Percentiles rank a stretch among this genome's conserved stretches.
These are phyloP conservation scores for Scaeva pyrastri DNA, from an alignment of 2,888 invertebrate genomes.

Conservation along the genomic window DNA sequence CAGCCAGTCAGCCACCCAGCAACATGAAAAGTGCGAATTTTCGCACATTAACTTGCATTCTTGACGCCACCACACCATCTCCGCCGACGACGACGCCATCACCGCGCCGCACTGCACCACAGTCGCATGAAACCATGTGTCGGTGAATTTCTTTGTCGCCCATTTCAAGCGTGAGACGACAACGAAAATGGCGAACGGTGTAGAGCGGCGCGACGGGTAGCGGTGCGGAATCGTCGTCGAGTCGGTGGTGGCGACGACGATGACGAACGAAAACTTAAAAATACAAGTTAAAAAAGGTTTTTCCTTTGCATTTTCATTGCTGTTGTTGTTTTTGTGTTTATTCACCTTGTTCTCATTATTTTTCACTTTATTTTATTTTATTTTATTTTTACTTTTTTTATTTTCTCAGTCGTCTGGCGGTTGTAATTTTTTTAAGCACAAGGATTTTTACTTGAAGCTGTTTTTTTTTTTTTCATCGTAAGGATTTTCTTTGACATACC, in stretches of 20 bases:
- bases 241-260: background rate
- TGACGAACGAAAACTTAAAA: slow-evolving; percentile 48
- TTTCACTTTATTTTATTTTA: slow-evolving; percentile 29
- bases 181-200: no score
- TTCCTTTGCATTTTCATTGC: background rate
- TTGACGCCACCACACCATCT: slow-evolving; percentile 12
- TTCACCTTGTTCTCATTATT: slow-evolving; percentile 28
- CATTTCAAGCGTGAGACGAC: slow-evolving; percentile 46
- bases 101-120: background rate
- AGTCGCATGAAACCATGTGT: slow-evolving; percentile 13
- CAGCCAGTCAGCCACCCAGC: slow-evolving; percentile 2
- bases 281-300: slow-evolving; percentile 15
- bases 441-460: slow-evolving; percentile 41
- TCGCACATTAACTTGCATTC: slow-evolving; percentile 70
- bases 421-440: slow-evolving; percentile 10
- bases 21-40: slow-evolving; percentile 64
- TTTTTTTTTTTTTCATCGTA: slow-evolving; percentile 29
- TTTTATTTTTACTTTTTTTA: no score
- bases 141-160: slow-evolving; percentile 56
- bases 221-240: no score
- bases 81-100: no score
- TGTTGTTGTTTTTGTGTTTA: slow-evolving; percentile 9
- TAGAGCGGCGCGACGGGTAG: background rate
- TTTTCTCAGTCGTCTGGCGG: slow-evolving; percentile 8
- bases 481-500: slow-evolving; percentile 27